phyloP scores from a whole-genome alignment of 2,797 vertebrate species.

The Botia kubotai region DNA sequence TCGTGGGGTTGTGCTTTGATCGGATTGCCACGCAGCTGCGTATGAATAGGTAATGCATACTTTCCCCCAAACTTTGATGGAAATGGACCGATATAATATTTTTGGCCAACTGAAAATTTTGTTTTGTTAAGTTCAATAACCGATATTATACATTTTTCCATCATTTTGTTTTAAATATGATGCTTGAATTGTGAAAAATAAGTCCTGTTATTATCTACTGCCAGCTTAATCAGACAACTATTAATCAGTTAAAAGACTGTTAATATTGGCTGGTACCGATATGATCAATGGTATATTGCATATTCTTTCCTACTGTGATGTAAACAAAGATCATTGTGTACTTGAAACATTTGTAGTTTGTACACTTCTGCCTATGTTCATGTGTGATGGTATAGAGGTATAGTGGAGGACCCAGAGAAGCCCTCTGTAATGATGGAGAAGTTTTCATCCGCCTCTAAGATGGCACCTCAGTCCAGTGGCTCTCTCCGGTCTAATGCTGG shows the following conservation, averaged over 20 bases:
- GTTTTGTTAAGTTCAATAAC: no score
- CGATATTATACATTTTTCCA: no score
- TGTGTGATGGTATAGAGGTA: conserved; percentile 78
- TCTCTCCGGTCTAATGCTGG: conserved; percentile 95
- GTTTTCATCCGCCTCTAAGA: conserved; percentile 91
- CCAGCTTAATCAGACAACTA: not conserved
- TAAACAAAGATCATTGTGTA: not conserved
- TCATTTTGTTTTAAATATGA: not conserved
- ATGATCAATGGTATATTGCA: not conserved
- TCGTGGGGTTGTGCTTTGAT: conserved; percentile 96
- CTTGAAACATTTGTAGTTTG: not conserved
- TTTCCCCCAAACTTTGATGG: not conserved
- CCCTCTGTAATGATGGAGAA: conserved; percentile 89
- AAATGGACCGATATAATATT: not conserved
- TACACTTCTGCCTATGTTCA: not conserved
- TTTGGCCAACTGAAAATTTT: not conserved
- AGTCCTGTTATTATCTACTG: not conserved
- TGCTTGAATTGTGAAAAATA: not conserved
- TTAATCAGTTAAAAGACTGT: not conserved
- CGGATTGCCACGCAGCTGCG: conserved; percentile 95
- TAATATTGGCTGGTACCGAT: not conserved
- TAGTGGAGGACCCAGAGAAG: conserved; percentile 89
- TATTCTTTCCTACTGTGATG: no score
- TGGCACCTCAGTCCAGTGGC: conserved; percentile 97
- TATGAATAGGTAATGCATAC: conserved; percentile 89